These are phyloP conservation scores for Troilus luridus DNA, from an alignment of 2,888 invertebrate genomes.

Conservation along the genomic window DNA sequence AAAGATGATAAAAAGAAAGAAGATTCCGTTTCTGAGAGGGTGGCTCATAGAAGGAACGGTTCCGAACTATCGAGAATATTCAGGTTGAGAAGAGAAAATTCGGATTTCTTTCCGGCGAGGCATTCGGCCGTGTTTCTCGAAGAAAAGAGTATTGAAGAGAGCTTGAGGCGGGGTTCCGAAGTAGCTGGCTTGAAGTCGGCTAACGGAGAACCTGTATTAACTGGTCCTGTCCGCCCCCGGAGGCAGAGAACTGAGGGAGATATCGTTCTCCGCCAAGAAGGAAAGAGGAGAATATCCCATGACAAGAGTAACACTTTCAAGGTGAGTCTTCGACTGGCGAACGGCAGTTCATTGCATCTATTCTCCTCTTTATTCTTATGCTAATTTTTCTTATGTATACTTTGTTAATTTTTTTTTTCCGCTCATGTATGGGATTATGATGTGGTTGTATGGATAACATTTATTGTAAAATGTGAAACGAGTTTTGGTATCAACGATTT, in stretches of 20 bases:
- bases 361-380: constrained; percentile 52
- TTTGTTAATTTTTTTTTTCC: constrained; percentile 39
- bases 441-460: constrained; percentile 56
- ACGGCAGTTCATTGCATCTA: constrained; percentile 56
- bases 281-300: constrained; percentile 51
- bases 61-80: constrained; percentile 70
- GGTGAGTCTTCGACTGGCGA: constrained; percentile 52
- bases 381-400: constrained; percentile 47
- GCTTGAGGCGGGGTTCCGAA: constrained; percentile 67
- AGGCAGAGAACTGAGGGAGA: constrained; percentile 92
- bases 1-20: constrained; percentile 69
- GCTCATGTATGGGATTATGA: constrained; percentile 55
- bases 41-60: constrained; percentile 66
- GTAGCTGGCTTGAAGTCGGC: constrained; percentile 65
- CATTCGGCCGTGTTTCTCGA: constrained; percentile 80
- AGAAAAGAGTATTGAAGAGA: constrained; percentile 71
- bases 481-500: neutral
- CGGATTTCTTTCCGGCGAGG: constrained; percentile 83
- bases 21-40: constrained; percentile 67
- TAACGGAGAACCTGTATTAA: constrained; percentile 76
- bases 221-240: constrained; percentile 78
- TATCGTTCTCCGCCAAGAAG: constrained; percentile 76
- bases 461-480: constrained; percentile 52
- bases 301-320: constrained; percentile 49
- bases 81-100: constrained; percentile 86